phyloP scores from a whole-genome alignment of 2,888 invertebrate genomes.

The Zhengitettix transpicula region DNA sequence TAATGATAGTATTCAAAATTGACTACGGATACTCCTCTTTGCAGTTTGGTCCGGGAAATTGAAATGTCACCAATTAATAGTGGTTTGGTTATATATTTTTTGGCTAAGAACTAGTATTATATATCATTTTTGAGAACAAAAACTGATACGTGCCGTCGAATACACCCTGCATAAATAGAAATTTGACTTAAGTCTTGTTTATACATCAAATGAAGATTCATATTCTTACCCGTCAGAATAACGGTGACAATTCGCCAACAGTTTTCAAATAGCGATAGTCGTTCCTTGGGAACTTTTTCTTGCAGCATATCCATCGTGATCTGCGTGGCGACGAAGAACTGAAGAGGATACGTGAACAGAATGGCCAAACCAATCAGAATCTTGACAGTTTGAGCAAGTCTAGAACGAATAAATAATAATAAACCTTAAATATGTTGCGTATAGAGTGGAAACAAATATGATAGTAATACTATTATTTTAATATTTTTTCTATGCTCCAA shows the following conservation, averaged over 20 bases:
- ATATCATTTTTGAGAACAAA: no score
- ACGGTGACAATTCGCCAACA: background rate
- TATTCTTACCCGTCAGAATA: background rate
- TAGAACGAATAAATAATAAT: constrained; percentile 8
- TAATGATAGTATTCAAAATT: no score
- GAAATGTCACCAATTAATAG: no score
- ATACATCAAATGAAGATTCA: background rate
- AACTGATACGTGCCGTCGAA: no score
- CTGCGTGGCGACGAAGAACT: constrained; percentile 87
- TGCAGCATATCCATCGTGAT: constrained; percentile 39
- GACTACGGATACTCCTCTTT: no score
- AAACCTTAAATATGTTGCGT: no score
- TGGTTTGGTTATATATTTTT: no score
- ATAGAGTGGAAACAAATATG: no score
- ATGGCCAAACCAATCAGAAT: constrained; percentile 76
- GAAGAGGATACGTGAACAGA: constrained; percentile 81
- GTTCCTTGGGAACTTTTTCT: background rate
- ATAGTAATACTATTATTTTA: no score
- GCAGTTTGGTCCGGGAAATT: no score
- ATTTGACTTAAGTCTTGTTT: background rate
- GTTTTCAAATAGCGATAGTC: background rate
- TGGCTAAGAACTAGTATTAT: no score
- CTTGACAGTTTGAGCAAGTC: constrained; percentile 57
- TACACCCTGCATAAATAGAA: background rate
- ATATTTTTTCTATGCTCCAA: no score